Conservation (phyloP, 2,797 vertebrate species). For the Sandelia bainsii region DNA sequence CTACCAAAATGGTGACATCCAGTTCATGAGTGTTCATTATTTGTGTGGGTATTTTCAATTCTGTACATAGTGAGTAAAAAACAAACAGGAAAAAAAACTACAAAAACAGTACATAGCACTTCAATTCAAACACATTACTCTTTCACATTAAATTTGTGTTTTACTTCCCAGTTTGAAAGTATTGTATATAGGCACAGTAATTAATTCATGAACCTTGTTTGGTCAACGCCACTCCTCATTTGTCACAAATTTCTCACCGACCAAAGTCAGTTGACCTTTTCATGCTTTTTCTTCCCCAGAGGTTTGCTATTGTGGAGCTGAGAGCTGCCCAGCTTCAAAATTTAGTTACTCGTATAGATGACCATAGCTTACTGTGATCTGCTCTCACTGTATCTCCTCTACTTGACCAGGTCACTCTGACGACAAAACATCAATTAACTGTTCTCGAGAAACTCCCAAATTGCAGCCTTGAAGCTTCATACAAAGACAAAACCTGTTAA, state of each 20-base stretch:
- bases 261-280: conserved; percentile 12
- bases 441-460: conserved; percentile 7
- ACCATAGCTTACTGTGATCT: not conserved
- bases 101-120: conserved; percentile 87
- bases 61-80: conserved; percentile 81
- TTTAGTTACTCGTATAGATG: not conserved
- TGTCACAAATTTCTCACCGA: not conserved
- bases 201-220: conserved; percentile 70
- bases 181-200: conserved; percentile 84
- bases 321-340: conserved; percentile 23
- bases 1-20: conserved; percentile 82
- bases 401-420: conserved; percentile 11
- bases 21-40: conserved; percentile 70
- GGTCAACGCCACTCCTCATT: conserved; percentile 39
- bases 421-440: conserved; percentile 17
- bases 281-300: not conserved
- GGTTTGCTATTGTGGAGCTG: not conserved
- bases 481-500: conserved; percentile 15
- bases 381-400: conserved; percentile 7
- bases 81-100: conserved; percentile 63
- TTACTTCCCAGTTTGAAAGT: conserved; percentile 80
- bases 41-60: conserved; percentile 66
- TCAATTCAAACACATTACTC: conserved; percentile 84
- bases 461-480: conserved; percentile 13
- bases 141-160: conserved; percentile 78